phyloP scores from a whole-genome alignment of 2,113 vertebrate species.

The Pterocles gutturalis region DNA sequence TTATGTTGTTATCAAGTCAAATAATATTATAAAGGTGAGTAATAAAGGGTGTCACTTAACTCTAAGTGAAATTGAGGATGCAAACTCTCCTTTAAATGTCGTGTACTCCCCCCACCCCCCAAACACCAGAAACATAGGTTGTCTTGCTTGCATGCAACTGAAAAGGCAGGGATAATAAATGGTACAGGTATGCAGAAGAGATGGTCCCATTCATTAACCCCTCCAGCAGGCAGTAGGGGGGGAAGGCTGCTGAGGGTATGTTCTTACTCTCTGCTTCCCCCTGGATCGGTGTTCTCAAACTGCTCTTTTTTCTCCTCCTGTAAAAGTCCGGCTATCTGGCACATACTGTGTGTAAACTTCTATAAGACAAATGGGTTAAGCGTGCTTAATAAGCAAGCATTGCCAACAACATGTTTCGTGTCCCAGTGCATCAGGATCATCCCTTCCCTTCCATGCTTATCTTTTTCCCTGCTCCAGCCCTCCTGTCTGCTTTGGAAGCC shows the following conservation, averaged over 20 bases:
- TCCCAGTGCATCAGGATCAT: background rate
- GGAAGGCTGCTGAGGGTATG: background rate
- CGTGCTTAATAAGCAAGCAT: background rate
- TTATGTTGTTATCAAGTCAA: background rate
- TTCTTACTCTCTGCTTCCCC: slow-evolving; percentile 18
- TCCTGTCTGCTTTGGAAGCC: slow-evolving; percentile 8
- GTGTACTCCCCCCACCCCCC: fast-evolving
- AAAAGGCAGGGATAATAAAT: background rate
- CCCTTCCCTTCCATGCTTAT: background rate
- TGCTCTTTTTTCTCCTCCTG: background rate
- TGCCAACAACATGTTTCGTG: background rate
- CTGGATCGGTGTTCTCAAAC: background rate
- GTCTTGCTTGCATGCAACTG: background rate
- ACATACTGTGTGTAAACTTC: background rate
- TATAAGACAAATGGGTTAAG: background rate
- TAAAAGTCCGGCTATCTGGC: background rate
- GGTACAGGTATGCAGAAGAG: background rate
- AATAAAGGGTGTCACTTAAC: background rate
- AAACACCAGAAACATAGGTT: background rate
- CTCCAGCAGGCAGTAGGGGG: background rate
- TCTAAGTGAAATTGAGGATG: background rate
- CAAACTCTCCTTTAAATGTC: background rate
- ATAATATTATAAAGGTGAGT: background rate
- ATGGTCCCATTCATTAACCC: background rate
- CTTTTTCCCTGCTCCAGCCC: background rate